Conservation (phyloP, 2,113 vertebrate genomes). For the Sorex araneus region DNA sequence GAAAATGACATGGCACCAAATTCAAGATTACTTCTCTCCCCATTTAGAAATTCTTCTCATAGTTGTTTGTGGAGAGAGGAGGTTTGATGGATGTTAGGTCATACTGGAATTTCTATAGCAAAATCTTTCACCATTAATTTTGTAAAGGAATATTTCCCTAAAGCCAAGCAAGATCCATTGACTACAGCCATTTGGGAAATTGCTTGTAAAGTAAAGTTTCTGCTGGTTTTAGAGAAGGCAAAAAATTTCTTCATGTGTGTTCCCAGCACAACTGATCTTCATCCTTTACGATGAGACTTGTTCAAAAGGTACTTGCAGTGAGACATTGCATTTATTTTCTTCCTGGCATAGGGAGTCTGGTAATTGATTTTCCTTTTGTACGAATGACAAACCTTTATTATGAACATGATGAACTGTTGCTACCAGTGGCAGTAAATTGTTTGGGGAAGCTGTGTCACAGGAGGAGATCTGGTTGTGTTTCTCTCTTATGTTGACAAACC, state of each 20-base stretch:
- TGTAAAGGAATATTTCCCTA: background rate
- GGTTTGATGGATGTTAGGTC: background rate
- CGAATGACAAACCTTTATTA: slow-evolving; percentile 57
- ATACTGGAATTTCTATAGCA: background rate
- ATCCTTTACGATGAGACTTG: background rate
- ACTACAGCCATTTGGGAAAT: background rate
- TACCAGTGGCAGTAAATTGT: slow-evolving; percentile 35
- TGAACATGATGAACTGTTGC: slow-evolving; percentile 35
- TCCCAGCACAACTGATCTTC: background rate
- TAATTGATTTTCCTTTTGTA: slow-evolving; percentile 71
- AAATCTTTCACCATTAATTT: slow-evolving; percentile 2
- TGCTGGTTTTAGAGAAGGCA: background rate
- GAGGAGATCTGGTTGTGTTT: background rate
- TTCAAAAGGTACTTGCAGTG: slow-evolving; percentile 4
- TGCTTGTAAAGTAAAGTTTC: background rate
- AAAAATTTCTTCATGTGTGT: background rate
- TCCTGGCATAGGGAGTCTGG: background rate
- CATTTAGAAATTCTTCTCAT: background rate
- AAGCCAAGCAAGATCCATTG: background rate
- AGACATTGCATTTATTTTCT: slow-evolving; percentile 25
- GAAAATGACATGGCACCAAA: background rate
- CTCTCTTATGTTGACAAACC: background rate
- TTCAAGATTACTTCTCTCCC: background rate
- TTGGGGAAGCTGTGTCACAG: background rate
- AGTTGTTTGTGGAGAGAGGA: background rate